phyloP scores from a whole-genome alignment of 2,797 vertebrate species.

The Chromis chromis region DNA sequence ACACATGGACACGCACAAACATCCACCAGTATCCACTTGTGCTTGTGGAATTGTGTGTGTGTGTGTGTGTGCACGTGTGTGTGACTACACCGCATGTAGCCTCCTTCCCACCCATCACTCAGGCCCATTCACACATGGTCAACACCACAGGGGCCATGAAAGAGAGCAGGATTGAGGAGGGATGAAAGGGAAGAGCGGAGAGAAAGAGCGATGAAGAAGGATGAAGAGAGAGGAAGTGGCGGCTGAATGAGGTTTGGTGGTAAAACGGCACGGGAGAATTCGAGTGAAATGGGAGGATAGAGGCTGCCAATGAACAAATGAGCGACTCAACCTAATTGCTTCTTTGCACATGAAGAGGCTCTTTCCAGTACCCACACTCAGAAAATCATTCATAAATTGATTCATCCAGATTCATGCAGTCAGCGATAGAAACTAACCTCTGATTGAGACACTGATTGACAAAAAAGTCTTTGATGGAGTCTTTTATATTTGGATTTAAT shows the following conservation, averaged over 20 bases:
- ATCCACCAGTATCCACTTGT: slow-evolving; percentile 18
- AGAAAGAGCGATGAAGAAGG: slow-evolving; percentile 61
- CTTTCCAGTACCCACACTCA: slow-evolving; percentile 63
- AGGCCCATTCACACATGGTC: slow-evolving; percentile 76
- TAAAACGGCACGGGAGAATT: slow-evolving; percentile 55
- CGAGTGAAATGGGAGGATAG: slow-evolving; percentile 72
- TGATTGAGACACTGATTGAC: slow-evolving; percentile 25
- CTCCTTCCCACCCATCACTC: slow-evolving; percentile 70
- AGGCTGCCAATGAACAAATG: slow-evolving; percentile 63
- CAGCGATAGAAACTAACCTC: slow-evolving; percentile 32
- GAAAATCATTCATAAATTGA: slow-evolving; percentile 70
- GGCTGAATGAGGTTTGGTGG: slow-evolving; percentile 65
- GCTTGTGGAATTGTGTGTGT: background rate
- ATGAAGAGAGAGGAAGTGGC: slow-evolving; percentile 65
- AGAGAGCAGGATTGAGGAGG: slow-evolving; percentile 37
- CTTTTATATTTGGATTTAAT: slow-evolving; percentile 40
- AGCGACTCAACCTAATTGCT: slow-evolving; percentile 70
- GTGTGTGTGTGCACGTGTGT: slow-evolving; percentile 27
- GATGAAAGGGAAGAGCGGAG: slow-evolving; percentile 42
- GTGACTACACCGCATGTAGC: slow-evolving; percentile 40
- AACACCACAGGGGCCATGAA: slow-evolving; percentile 62
- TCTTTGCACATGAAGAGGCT: slow-evolving; percentile 76
- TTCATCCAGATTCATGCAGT: slow-evolving; percentile 57
- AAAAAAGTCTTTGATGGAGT: slow-evolving; percentile 17
- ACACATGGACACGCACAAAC: slow-evolving; percentile 23